A percentile compares a stretch with the other conserved stretches of the same genome.
These are phyloP conservation scores for Netelia virgata DNA, from an alignment of 2,888 invertebrate genomes.

Conservation along the genomic window DNA sequence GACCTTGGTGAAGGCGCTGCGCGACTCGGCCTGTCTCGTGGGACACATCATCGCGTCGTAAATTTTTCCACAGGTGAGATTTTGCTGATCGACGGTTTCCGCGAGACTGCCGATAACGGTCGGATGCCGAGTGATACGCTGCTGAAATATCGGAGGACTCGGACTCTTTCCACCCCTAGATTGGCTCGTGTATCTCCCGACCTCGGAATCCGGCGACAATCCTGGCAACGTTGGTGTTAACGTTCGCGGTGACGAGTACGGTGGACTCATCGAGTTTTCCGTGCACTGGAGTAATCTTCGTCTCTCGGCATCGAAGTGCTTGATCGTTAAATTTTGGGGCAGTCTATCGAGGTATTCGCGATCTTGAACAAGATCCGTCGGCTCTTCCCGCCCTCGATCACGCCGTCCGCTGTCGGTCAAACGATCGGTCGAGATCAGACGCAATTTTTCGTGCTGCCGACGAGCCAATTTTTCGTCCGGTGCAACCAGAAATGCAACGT, in stretches of 20 bases:
- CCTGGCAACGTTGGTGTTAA: slow-evolving; percentile 85
- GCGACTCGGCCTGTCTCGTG: slow-evolving; percentile 81
- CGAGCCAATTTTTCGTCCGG: slow-evolving; percentile 93
- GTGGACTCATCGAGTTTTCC: slow-evolving; percentile 86
- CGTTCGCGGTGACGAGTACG: slow-evolving; percentile 85
- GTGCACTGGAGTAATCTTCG: slow-evolving; percentile 86
- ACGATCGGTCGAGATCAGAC: slow-evolving; percentile 74
- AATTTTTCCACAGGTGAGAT: slow-evolving; percentile 72
- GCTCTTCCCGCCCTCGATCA: slow-evolving; percentile 72
- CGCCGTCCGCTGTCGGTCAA: slow-evolving; percentile 71
- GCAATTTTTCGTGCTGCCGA: slow-evolving; percentile 86
- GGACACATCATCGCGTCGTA: slow-evolving; percentile 77
- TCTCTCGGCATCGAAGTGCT: slow-evolving; percentile 79
- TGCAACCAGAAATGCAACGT: slow-evolving; percentile 95
- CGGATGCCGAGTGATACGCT: slow-evolving; percentile 70
- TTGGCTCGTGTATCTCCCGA: slow-evolving; percentile 68
- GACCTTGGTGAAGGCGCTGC: slow-evolving; percentile 95
- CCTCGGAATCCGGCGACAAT: slow-evolving; percentile 85
- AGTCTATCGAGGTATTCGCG: slow-evolving; percentile 76
- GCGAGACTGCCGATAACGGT: slow-evolving; percentile 67
- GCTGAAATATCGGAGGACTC: slow-evolving; percentile 76
- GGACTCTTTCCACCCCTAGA: slow-evolving; percentile 76
- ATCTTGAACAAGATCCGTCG: slow-evolving; percentile 70
- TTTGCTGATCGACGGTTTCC: slow-evolving; percentile 68
- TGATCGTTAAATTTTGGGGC: slow-evolving; percentile 81